These are phyloP conservation scores for Trichonephila clavata DNA, from an alignment of 1,140 invertebrate species.

Conservation along the genomic window DNA sequence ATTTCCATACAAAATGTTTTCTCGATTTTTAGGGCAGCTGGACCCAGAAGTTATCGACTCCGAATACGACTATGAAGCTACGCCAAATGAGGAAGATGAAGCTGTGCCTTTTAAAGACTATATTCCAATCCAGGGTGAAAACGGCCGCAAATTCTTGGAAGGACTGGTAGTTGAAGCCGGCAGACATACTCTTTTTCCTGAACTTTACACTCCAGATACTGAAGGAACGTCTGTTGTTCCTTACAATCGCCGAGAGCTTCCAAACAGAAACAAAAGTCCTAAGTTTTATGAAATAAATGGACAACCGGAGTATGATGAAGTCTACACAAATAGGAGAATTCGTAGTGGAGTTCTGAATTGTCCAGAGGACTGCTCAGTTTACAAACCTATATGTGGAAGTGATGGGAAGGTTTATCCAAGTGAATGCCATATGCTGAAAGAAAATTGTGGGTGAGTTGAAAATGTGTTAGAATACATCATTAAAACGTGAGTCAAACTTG, in stretches of 20 bases:
- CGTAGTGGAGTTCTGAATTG: slow-evolving; percentile 33
- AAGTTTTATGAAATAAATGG: slow-evolving; percentile 26
- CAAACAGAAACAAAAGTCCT: background rate
- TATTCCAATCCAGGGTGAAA: background rate
- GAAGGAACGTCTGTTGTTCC: background rate
- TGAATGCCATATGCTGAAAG: slow-evolving; percentile 80
- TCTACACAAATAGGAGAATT: slow-evolving; percentile 18
- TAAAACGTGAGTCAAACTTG: no score
- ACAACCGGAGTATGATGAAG: slow-evolving; percentile 44
- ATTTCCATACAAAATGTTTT: background rate
- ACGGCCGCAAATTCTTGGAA: slow-evolving; percentile 24
- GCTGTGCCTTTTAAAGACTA: background rate
- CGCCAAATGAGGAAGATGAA: background rate
- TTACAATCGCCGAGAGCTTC: background rate
- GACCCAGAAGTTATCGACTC: background rate
- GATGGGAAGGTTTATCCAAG: slow-evolving; percentile 94
- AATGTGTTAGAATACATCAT: no score
- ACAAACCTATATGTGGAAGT: slow-evolving; percentile 92
- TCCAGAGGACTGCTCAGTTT: slow-evolving; percentile 70
- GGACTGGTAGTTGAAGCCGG: slow-evolving; percentile 63
- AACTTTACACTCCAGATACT: slow-evolving; percentile 14
- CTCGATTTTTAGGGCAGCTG: slow-evolving; percentile 8
- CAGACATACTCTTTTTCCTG: slow-evolving; percentile 42
- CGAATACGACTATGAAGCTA: background rate
- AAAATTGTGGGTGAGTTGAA: slow-evolving; percentile 81